Conservation (phyloP, 2,797 vertebrate species). For the Anniella stebbinsi region DNA sequence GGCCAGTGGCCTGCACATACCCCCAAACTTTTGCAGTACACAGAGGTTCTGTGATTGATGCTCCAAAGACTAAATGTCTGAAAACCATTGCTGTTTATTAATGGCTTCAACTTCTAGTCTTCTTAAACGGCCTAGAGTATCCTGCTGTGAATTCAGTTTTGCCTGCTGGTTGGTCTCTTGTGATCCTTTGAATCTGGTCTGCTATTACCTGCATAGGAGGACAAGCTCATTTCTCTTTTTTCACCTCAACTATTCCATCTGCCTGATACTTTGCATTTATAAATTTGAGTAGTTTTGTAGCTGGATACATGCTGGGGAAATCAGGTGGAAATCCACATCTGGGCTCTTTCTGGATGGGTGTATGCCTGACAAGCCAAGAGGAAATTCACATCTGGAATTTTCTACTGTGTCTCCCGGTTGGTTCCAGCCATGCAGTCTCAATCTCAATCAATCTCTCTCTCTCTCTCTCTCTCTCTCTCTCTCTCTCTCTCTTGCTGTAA, state of each 20-base stretch:
- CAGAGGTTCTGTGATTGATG: background rate
- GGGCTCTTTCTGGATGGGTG: background rate
- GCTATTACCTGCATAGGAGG: background rate
- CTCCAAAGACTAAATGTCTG: background rate
- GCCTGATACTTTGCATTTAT: conserved; percentile 26
- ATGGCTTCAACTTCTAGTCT: background rate
- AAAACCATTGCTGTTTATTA: conserved; percentile 12
- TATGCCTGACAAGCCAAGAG: conserved; percentile 31
- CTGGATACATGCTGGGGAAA: background rate
- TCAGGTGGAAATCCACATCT: conserved; percentile 31
- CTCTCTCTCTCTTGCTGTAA: too few species aligned
- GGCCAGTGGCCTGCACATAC: background rate
- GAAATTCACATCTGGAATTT: conserved; percentile 34
- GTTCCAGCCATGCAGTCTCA: too few species aligned
- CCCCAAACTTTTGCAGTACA: background rate
- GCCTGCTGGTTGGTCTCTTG: background rate
- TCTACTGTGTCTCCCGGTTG: background rate
- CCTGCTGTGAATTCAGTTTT: background rate
- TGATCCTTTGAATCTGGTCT: background rate
- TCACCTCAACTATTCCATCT: background rate
- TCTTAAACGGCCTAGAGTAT: conserved; percentile 31
- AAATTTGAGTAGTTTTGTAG: conserved; percentile 12
- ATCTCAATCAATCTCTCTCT: too few species aligned
- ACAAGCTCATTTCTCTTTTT: background rate
- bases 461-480: too few species aligned